These are phyloP conservation scores for Dryobota labecula DNA, from an alignment of 2,888 invertebrate genomes.

Conservation along the genomic window DNA sequence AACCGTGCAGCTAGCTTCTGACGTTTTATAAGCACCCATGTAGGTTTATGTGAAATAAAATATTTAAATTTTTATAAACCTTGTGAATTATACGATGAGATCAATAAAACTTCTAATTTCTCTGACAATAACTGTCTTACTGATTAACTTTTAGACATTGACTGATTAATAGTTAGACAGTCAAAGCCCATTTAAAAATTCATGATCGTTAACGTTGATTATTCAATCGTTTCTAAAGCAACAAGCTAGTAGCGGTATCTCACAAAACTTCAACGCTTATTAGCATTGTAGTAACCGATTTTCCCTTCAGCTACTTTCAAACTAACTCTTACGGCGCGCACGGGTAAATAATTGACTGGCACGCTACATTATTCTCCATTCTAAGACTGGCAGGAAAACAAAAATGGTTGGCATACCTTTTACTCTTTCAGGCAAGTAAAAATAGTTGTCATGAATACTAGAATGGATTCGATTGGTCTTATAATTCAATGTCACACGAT, in stretches of 20 bases:
- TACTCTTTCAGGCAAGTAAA: slow-evolving; percentile 45
- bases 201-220: neutral
- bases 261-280: slow-evolving; percentile 35
- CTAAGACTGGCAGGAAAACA: slow-evolving; percentile 31
- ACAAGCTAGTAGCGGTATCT: slow-evolving; percentile 15
- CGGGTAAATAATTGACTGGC: slow-evolving; percentile 46
- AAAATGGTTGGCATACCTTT: slow-evolving; percentile 44
- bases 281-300: slow-evolving; percentile 33
- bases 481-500: slow-evolving; percentile 67
- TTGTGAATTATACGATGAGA: neutral
- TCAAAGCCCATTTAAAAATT: slow-evolving; percentile 1
- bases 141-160: no score
- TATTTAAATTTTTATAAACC: no score
- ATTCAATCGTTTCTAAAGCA: slow-evolving; percentile 39
- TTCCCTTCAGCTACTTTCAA: slow-evolving; percentile 34
- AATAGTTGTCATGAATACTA: slow-evolving; percentile 42
- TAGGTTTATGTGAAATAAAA: no score
- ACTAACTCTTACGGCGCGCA: slow-evolving; percentile 37
- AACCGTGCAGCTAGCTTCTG: no score
- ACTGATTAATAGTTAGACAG: no score
- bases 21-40: no score
- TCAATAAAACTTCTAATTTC: slow-evolving; percentile 3
- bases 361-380: slow-evolving; percentile 49
- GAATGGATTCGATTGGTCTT: slow-evolving; percentile 54
- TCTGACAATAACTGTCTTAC: no score